Percentiles rank a stretch among this genome's conserved stretches.
These are phyloP conservation scores for Hippasteria phrygiana DNA, from an alignment of 53 echinoderm and acorn worm species.

Conservation along the genomic window DNA sequence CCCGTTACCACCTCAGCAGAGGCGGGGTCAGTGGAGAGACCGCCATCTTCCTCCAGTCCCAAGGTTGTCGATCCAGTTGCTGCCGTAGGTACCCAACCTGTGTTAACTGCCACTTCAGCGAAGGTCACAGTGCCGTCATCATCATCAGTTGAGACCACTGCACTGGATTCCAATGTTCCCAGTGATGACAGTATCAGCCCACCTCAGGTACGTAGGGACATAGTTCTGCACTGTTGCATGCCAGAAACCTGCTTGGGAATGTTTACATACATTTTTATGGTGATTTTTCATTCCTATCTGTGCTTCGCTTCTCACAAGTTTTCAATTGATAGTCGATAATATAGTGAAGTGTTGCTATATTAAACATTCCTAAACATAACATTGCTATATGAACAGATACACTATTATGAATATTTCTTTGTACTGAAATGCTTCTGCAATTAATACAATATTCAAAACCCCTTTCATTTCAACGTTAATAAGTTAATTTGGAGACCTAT, in stretches of 20 bases:
- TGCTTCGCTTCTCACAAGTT: too few relatives aligned
- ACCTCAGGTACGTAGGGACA: conserved; percentile 32
- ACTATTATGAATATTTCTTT: too few relatives aligned
- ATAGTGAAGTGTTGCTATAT: too few relatives aligned
- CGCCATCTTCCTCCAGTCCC: conserved; percentile 50
- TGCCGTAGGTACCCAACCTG: background rate
- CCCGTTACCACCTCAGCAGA: conserved; percentile 42
- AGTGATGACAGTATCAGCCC: conserved; percentile 53
- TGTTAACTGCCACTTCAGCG: background rate
- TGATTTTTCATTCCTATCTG: too few relatives aligned
- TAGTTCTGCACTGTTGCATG: background rate
- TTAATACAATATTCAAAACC: too few relatives aligned
- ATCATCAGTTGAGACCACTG: background rate
- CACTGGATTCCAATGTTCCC: background rate
- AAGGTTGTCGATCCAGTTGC: conserved; percentile 29
- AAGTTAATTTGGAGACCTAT: too few relatives aligned
- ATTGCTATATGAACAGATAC: too few relatives aligned
- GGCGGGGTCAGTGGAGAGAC: conserved; percentile 32
- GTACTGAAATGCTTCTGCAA: too few relatives aligned
- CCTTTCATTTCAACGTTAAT: too few relatives aligned
- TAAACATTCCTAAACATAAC: too few relatives aligned
- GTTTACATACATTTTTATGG: background rate
- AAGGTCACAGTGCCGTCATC: background rate
- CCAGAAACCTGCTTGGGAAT: background rate
- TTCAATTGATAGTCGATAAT: too few relatives aligned